Evolutionary conservation across 2,888 invertebrate genomes (phyloP).

Genomic region (Lasioglossum calceatum): DNA sequence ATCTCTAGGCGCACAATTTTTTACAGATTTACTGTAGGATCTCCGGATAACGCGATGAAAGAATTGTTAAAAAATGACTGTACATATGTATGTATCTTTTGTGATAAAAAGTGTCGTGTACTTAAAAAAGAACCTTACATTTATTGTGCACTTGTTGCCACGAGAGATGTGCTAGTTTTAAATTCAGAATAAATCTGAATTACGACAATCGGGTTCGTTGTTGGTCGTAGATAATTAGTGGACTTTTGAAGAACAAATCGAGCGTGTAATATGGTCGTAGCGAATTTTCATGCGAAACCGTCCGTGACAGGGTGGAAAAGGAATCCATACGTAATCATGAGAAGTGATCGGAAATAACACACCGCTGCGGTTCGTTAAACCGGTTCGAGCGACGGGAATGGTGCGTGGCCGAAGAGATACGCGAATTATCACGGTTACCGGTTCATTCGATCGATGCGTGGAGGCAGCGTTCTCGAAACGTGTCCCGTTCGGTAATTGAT

Average conservation of each 20-base stretch:
- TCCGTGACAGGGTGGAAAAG: neutral
- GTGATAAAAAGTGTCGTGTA: neutral
- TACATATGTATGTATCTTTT: neutral
- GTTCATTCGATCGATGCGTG: slow-evolving; percentile 2
- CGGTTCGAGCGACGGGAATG: neutral
- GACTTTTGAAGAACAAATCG: neutral
- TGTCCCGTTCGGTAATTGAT: slow-evolving; percentile 30
- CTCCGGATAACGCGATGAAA: too few relatives aligned
- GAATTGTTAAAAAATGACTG: too few relatives aligned
- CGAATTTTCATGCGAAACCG: neutral
- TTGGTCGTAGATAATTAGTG: neutral
- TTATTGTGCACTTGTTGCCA: too few relatives aligned
- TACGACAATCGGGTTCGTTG: neutral
- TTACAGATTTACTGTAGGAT: neutral
- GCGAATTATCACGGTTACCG: slow-evolving; percentile 7
- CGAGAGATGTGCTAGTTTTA: neutral
- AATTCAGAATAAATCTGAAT: neutral
- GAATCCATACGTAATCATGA: neutral
- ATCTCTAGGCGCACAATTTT: neutral
- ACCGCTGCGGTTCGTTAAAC: slow-evolving; percentile 1
- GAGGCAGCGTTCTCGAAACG: neutral
- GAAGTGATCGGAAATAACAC: slow-evolving; percentile 7
- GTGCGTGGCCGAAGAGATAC: neutral
- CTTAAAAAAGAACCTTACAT: neutral
- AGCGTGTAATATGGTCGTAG: neutral